These are phyloP conservation scores for Salvelinus namaycush DNA, from an alignment of 2,113 vertebrate species.

Conservation along the genomic window DNA sequence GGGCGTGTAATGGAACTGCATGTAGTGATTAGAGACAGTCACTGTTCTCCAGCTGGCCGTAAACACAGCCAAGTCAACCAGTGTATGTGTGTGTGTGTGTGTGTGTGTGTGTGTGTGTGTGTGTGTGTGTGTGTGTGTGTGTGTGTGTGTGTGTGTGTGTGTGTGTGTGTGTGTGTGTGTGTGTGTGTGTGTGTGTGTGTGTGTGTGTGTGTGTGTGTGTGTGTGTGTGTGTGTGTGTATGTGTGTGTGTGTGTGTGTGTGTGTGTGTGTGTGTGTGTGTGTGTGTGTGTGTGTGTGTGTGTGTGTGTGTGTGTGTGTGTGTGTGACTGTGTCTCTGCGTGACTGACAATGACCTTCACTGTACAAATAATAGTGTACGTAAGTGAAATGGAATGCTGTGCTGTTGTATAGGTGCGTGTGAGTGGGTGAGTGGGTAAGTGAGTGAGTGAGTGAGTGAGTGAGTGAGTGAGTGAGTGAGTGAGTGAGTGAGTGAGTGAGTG, in stretches of 20 bases:
- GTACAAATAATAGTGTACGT: neutral
- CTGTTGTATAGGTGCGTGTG: neutral
- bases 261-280: no score
- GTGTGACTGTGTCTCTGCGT: neutral
- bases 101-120: no score
- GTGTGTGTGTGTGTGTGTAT: no score
- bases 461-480: neutral
- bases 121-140: no score
- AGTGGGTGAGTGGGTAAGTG: neutral
- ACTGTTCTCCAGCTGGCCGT: constrained; percentile 49
- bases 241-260: no score
- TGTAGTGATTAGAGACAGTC: constrained; percentile 44
- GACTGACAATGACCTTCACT: neutral
- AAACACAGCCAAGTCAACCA: constrained; percentile 25
- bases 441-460: neutral
- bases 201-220: no score
- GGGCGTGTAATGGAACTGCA: constrained; percentile 44
- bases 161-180: no score
- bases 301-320: neutral
- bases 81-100: constrained; percentile 4
- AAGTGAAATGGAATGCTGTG: neutral
- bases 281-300: no score
- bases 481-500: neutral
- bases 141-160: no score
- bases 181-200: no score